A percentile compares a stretch with the other conserved stretches of the same genome.
These are phyloP conservation scores for Oryzias curvinotus DNA, from an alignment of 2,113 vertebrate genomes.

Conservation along the genomic window DNA sequence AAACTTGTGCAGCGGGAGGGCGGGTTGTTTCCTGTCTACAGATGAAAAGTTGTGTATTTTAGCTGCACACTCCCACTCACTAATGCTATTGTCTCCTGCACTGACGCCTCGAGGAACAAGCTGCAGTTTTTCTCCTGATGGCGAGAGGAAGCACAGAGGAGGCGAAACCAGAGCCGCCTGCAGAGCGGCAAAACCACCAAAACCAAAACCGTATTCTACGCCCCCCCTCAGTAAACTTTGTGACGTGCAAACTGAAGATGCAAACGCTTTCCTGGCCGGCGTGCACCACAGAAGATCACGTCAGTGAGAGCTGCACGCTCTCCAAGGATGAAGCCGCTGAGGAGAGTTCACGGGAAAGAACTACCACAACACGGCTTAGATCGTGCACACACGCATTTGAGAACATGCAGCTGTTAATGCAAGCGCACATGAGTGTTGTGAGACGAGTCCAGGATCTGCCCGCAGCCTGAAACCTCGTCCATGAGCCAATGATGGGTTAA, in stretches of 20 bases:
- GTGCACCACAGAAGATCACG: too few relatives aligned
- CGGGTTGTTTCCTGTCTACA: constrained; percentile 21
- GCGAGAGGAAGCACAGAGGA: constrained; percentile 43
- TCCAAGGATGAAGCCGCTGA: neutral
- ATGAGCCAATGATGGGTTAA: too few relatives aligned
- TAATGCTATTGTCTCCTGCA: constrained; percentile 14
- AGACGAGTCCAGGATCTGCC: neutral
- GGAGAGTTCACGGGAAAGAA: constrained; percentile 21
- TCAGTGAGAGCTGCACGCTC: neutral
- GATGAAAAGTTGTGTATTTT: neutral
- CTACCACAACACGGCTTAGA: constrained; percentile 25
- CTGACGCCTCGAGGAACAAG: constrained; percentile 37
- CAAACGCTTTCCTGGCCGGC: too few relatives aligned
- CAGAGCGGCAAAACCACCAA: constrained; percentile 57
- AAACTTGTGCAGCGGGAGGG: constrained; percentile 35
- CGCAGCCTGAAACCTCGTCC: neutral
- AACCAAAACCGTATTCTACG: constrained; percentile 48
- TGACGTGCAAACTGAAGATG: constrained; percentile 1
- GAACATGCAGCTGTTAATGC: constrained; percentile 28
- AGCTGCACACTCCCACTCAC: constrained; percentile 40
- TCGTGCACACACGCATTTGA: constrained; percentile 28
- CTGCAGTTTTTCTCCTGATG: constrained; percentile 39
- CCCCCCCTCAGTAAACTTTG: constrained; percentile 24
- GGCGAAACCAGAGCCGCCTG: constrained; percentile 39
- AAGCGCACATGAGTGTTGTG: neutral